These are phyloP conservation scores for Sprattus sprattus DNA, from an alignment of 2,113 vertebrate species.

Conservation along the genomic window DNA sequence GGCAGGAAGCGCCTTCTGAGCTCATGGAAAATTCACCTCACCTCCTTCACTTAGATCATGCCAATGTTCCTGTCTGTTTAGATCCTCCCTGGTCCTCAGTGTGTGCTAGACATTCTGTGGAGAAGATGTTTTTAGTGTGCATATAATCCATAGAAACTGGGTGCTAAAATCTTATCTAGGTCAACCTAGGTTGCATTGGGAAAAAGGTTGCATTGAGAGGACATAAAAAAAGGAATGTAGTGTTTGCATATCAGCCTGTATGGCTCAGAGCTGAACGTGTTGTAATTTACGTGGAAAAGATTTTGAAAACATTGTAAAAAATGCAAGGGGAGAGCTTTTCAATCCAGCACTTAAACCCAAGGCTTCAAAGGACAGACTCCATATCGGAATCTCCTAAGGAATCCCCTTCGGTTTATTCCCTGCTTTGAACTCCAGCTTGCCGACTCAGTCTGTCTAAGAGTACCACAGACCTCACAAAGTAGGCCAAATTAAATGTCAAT, in stretches of 20 bases:
- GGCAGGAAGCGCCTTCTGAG: conserved; percentile 31
- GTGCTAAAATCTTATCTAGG: background rate
- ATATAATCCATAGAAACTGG: background rate
- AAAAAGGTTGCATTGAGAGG: background rate
- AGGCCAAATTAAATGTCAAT: background rate
- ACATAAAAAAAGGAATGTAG: background rate
- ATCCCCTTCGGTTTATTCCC: background rate
- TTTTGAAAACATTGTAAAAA: background rate
- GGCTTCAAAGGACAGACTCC: background rate
- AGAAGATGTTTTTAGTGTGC: background rate
- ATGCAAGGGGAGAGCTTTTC: background rate
- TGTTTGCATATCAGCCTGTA: background rate
- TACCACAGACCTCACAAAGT: background rate
- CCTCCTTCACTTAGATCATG: background rate
- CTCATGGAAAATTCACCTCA: background rate
- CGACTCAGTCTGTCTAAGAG: background rate
- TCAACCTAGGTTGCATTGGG: background rate
- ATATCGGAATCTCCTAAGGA: background rate
- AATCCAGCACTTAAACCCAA: background rate
- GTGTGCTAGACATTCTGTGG: background rate
- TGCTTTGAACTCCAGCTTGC: background rate
- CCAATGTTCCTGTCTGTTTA: conserved; percentile 4
- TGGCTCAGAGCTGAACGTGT: background rate
- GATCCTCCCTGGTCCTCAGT: background rate
- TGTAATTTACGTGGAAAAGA: background rate